These are phyloP conservation scores for Ceyx cyanopectus DNA, from an alignment of 2,113 vertebrate species.

Conservation along the genomic window DNA sequence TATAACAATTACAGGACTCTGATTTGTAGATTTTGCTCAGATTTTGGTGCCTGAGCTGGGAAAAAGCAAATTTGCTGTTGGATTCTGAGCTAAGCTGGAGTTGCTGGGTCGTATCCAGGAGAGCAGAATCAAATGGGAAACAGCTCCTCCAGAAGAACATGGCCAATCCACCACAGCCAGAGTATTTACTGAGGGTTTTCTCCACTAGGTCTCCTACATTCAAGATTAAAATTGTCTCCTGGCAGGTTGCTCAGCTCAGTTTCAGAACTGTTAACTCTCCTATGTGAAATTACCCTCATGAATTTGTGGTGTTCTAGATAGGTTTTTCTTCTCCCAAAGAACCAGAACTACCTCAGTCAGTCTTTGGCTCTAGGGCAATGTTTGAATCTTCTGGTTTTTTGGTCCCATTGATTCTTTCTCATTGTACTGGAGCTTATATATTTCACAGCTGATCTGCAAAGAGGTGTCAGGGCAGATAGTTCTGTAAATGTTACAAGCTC, in stretches of 20 bases:
- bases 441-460: not conserved
- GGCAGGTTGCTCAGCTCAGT: not conserved
- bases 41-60: not conserved
- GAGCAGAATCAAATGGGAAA: not conserved
- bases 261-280: not conserved
- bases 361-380: not conserved
- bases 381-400: not conserved
- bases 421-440: not conserved
- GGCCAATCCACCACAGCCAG: not conserved
- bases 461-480: not conserved
- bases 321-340: not conserved
- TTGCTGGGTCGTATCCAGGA: not conserved
- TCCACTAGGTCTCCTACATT: not conserved
- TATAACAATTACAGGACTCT: not conserved
- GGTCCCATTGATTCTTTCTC: not conserved
- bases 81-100: not conserved
- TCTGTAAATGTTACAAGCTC: not conserved
- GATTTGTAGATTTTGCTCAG: not conserved
- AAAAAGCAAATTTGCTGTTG: not conserved
- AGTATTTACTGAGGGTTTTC: not conserved
- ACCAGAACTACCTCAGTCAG: not conserved
- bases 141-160: rapidly evolving
- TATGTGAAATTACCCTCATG: not conserved
- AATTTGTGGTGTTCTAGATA: not conserved
- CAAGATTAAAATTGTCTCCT: not conserved